These are phyloP conservation scores for human (Homo sapiens) DNA, from an alignment of 2,113 vertebrate genomes.

Conservation along the genomic window GRCh38 chr12:132304501-132305000, in stretches of 20 bases:
- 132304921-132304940: rapidly evolving
- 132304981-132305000: rapidly evolving
- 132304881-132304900: rapidly evolving
- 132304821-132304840: no score
- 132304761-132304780: rapidly evolving
- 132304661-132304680: rapidly evolving
- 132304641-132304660: rapidly evolving
- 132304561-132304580: rapidly evolving
- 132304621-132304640: rapidly evolving
- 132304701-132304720: no score
- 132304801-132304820: rapidly evolving
- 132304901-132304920: rapidly evolving
- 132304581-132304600: rapidly evolving
- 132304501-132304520: rapidly evolving
- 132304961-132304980: rapidly evolving
- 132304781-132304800: rapidly evolving
- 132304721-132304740: rapidly evolving
- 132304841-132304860: rapidly evolving
- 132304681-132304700: rapidly evolving
- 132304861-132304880: no score
- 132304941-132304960: rapidly evolving
- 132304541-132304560: rapidly evolving
- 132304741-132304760: rapidly evolving
- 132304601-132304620: rapidly evolving
- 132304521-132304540: rapidly evolving